Conservation (phyloP, 2,888 invertebrate species). For the Andrena minutula region DNA sequence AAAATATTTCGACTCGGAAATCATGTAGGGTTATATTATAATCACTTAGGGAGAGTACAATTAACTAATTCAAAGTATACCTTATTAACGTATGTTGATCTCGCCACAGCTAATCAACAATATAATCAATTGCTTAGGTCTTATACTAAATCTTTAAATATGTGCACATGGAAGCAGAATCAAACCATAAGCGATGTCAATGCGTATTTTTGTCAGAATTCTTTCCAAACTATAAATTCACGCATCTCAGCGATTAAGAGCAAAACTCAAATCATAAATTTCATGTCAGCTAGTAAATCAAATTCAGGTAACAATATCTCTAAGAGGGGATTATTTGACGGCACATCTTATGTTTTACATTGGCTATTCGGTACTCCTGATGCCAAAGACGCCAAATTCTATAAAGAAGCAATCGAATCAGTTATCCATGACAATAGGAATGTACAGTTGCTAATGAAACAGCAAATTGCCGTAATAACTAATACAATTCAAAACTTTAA, state of each 20-base stretch:
- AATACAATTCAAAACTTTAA: constrained; percentile 28
- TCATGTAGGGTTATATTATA: too few species aligned
- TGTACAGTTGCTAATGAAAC: background rate
- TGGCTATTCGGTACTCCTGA: constrained; percentile 1
- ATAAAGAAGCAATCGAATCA: constrained; percentile 19
- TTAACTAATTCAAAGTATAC: constrained; percentile 6
- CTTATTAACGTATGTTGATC: too few species aligned
- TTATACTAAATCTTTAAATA: background rate
- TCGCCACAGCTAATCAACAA: too few species aligned
- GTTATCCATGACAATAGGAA: constrained; percentile 2
- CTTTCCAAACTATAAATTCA: constrained; percentile 5
- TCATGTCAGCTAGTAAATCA: background rate
- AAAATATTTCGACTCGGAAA: too few species aligned
- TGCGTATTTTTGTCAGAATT: background rate
- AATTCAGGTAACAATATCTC: background rate
- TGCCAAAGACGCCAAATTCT: constrained; percentile 13
- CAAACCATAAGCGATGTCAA: background rate
- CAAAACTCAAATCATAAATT: constrained; percentile 6
- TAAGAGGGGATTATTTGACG: constrained; percentile 18
- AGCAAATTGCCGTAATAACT: constrained; percentile 14
- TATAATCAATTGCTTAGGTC: too few species aligned
- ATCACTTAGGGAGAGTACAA: too few species aligned
- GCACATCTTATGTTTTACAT: background rate
- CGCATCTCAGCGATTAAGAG: background rate
- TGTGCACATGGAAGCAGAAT: background rate